Base-by-base conservation (phyloP, 2,888 invertebrate species). In the Ectemnius lituratus region DNA sequence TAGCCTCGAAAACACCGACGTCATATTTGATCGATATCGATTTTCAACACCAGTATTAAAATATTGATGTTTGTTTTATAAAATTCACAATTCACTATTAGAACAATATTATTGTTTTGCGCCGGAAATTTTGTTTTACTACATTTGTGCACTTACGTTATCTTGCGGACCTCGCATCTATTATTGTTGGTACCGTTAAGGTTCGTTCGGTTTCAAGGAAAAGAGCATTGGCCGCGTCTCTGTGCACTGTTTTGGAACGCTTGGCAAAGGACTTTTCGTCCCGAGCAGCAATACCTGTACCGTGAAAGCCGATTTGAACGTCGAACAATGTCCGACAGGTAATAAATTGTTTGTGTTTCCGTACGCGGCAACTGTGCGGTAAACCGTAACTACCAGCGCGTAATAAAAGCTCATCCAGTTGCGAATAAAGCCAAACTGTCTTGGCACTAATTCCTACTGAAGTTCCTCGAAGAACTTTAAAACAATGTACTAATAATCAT, bases 171-270 rank as follows among this genome's bases (percentile, higher is more conserved):
- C 20, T 46, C 6, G 11, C 16, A 70, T 61, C 16, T 61, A 61
- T 60, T 23, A 67, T 71, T 61, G 47, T 62, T 45, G 18, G 37
- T 46, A n/a, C 57, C 46, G 46, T 65, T 61, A 65, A 64, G 62
- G 71, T 73, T 70, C 59, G 60, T 65, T 67, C 64, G 18, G 62
- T 73, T 59, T 63, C 28, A 47, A 20, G 37, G 61, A 74, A 71
- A 78, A 67, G 69, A 62, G 67, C 69, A 72, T 56, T 60, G 66
- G 49, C 62, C 74, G 52, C 14, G 27, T 56, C 23, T 18, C 6
- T 28, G 52, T 13, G 52, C 16, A 52, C 13, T 52, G 13, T 58
- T 56, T 13, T 18, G n/a, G 27, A 8, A 14, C 61, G 27, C 28
- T n/a, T 11, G 6, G 14, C 59, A 46, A 37, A 16, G 61, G 37